Conservation (phyloP, 1,140 invertebrate genomes). For the Drosophila parvula region DNA sequence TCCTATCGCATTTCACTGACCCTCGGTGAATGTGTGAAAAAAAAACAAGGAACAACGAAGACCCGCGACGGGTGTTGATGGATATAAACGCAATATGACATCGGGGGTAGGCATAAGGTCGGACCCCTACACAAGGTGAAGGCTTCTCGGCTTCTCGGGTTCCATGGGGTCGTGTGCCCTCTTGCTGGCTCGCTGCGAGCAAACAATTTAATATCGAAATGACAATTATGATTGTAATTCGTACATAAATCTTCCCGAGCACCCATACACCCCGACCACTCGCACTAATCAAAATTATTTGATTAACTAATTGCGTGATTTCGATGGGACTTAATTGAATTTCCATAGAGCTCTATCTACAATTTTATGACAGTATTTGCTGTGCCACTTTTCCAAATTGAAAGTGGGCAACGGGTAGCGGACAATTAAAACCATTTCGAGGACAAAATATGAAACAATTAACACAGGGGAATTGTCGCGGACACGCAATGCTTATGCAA, state of each 20-base stretch:
- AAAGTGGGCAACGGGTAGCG: constrained; percentile 27
- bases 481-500: constrained; percentile 74
- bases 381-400: constrained; percentile 77
- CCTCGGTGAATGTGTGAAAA: constrained; percentile 70
- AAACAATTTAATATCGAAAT: constrained; percentile 57
- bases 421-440: constrained; percentile 67
- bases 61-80: constrained; percentile 60
- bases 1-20: constrained; percentile 75
- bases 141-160: constrained; percentile 45
- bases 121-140: constrained; percentile 10
- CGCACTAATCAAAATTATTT: constrained; percentile 76
- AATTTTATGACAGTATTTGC: constrained; percentile 57
- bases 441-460: constrained; percentile 81
- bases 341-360: constrained; percentile 60
- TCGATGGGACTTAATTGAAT: constrained; percentile 81
- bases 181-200: constrained; percentile 31
- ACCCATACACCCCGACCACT: not conserved
- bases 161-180: constrained; percentile 61
- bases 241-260: constrained; percentile 66
- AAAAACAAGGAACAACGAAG: constrained; percentile 25
- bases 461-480: constrained; percentile 64
- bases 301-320: constrained; percentile 83
- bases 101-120: constrained; percentile 63
- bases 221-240: constrained; percentile 77
- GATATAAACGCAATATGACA: constrained; percentile 78